Conservation (phyloP, 1,140 invertebrate species). For the Dreissena polymorpha region DNA sequence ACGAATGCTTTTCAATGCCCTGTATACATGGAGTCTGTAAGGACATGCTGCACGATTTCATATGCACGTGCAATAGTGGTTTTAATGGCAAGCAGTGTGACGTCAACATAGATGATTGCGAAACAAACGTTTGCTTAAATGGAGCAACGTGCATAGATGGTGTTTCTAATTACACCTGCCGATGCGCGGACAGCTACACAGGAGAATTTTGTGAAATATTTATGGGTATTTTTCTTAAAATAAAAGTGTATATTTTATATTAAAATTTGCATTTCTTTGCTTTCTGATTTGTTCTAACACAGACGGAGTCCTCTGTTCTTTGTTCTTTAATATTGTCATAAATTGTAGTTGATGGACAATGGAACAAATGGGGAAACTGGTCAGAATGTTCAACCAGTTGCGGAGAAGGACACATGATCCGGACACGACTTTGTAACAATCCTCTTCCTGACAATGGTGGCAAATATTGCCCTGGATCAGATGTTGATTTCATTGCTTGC, state of each 20-base stretch:
- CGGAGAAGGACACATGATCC: not conserved
- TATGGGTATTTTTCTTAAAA: conserved; percentile 47
- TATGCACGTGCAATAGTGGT: conserved; percentile 90
- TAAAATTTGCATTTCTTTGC: not conserved
- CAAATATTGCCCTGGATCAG: not conserved
- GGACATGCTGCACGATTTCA: conserved; percentile 64
- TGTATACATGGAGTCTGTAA: conserved; percentile 74
- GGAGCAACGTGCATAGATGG: conserved; percentile 53
- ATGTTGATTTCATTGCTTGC: not conserved
- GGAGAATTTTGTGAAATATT: conserved; percentile 85
- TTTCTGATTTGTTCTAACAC: not conserved
- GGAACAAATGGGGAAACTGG: not conserved
- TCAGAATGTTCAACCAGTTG: conserved; percentile 1
- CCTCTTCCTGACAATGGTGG: conserved; percentile 2
- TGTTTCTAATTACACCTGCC: conserved; percentile 81
- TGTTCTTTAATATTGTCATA: not conserved
- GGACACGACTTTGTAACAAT: conserved; percentile 5
- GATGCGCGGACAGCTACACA: conserved; percentile 94
- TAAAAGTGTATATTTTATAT: not conserved
- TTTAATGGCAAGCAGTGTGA: conserved; percentile 97
- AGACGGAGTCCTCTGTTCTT: not conserved
- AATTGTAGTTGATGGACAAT: conserved; percentile 25
- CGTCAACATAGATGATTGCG: conserved; percentile 85
- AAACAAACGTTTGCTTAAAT: conserved; percentile 53
- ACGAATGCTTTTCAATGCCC: conserved; percentile 66